A percentile compares a stretch with the other conserved stretches of the same genome.
These are phyloP conservation scores for Aplysia californica DNA, from an alignment of 1,140 invertebrate genomes.

Conservation along the genomic window DNA sequence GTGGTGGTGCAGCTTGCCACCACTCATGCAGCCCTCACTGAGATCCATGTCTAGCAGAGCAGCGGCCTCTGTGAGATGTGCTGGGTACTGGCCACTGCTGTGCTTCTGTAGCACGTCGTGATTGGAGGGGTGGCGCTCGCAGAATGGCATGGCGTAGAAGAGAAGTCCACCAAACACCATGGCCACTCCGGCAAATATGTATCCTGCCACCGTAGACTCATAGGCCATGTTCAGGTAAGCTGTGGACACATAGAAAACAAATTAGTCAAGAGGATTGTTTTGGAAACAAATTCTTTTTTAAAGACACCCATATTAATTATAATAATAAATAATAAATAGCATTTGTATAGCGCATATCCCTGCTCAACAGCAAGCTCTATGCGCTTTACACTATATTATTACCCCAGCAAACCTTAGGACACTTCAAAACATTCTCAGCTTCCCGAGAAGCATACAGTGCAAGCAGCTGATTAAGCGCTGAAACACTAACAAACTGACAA, in stretches of 20 bases:
- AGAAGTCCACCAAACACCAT: slow-evolving; percentile 57
- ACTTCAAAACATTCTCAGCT: no score
- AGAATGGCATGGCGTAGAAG: slow-evolving; percentile 59
- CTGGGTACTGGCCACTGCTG: slow-evolving; percentile 46
- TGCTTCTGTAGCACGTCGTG: slow-evolving; percentile 56
- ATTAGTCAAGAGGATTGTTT: slow-evolving; percentile 9
- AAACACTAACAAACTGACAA: no score
- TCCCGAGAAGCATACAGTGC: no score
- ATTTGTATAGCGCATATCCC: no score
- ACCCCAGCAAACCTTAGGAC: no score
- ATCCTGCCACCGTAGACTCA: slow-evolving; percentile 44
- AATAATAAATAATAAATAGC: neutral
- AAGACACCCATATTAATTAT: neutral
- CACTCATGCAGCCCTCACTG: slow-evolving; percentile 47
- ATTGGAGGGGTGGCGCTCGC: slow-evolving; percentile 59
- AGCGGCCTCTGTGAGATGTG: slow-evolving; percentile 55
- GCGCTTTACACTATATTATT: no score
- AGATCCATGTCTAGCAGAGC: slow-evolving; percentile 61
- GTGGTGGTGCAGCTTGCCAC: slow-evolving; percentile 2
- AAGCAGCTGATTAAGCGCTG: no score
- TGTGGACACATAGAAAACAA: no score
- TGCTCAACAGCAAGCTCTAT: no score
- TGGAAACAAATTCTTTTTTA: slow-evolving; percentile 2
- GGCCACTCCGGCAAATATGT: slow-evolving; percentile 53
- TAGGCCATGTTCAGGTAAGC: slow-evolving; percentile 56